Evolutionary conservation across 1,140 invertebrate genomes (phyloP), one percentile per base, ranked within the genome.

Genomic region (Drosophila fuyamai): DNA sequence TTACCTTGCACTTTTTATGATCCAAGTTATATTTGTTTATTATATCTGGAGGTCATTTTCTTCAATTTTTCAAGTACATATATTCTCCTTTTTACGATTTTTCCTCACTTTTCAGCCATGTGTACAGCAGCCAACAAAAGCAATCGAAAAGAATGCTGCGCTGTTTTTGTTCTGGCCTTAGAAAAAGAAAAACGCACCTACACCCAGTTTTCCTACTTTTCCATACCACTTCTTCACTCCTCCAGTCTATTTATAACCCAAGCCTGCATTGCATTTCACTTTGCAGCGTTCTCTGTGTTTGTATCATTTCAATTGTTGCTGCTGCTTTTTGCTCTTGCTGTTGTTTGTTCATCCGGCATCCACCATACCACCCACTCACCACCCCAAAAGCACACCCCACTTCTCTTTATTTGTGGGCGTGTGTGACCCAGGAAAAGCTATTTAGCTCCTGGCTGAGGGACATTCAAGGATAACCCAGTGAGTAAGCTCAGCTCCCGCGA

Each of bases 271-370:
- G 56, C 55, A 58, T 62, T 54, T 72, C 65, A 71, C 65, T 71
- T 70, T 40, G 66, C 76, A 67, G 79, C 79, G 55, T 58, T 57
- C 54, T 58, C 63, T 66, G 81, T 38, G 47, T 81, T 76, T 73
- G 56, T 84, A 85, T 73, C 81, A 85, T 84, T 84, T 85, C 66
- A 81, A 77, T 81, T 84, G 81, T 85, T 81, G 66, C 66, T 56
- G 55, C 53, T 75, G 51, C 63, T 53, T 67, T 59, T 48, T 54
- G 55, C 56, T 46, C 32, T 29, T 41, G 50, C 40, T 40, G 48
- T 23, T 63, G 55, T 50, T 68, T 66, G 23, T 59, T 56, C 46
- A 75, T 43, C 44, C 70, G 48, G 70, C 70, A n/a, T 18, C 38
- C 47, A 27, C 47, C 27, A n/a, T 7, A 2, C 12, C 23, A 40